Conservation (phyloP, 2,113 vertebrate genomes). For the Apeltes quadracus region DNA sequence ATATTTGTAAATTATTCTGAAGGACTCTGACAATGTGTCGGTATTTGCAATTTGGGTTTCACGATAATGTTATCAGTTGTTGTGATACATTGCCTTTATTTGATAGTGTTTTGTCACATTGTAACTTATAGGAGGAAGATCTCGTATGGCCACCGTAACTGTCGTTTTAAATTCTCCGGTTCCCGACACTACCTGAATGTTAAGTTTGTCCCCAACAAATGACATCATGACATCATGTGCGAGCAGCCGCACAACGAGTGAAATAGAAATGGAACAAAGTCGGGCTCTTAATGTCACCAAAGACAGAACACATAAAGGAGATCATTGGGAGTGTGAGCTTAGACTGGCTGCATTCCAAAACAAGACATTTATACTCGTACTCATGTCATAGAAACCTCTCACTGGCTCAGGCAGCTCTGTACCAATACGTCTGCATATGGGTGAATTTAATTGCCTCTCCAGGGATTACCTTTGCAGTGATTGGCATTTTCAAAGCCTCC, state of each 20-base stretch:
- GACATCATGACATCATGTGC: background rate
- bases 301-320: background rate
- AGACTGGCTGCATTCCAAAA: conserved; percentile 41
- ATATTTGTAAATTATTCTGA: no score
- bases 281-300: conserved; percentile 1
- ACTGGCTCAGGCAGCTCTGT: conserved; percentile 1
- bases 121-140: background rate
- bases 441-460: conserved; percentile 62
- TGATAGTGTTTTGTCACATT: background rate
- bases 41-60: background rate
- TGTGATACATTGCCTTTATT: background rate
- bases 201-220: background rate
- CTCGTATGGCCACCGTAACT: background rate
- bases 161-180: background rate
- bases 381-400: conserved; percentile 22
- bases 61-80: background rate
- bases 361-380: conserved; percentile 23
- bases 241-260: background rate
- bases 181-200: background rate
- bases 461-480: conserved; percentile 45
- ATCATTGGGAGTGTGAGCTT: background rate
- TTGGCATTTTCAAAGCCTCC: conserved; percentile 52
- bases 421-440: conserved; percentile 11
- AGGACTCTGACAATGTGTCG: no score
- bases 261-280: background rate